Evolutionary conservation across 2,797 vertebrate species (phyloP).

Genomic region (Tiaroga cobitis): DNA sequence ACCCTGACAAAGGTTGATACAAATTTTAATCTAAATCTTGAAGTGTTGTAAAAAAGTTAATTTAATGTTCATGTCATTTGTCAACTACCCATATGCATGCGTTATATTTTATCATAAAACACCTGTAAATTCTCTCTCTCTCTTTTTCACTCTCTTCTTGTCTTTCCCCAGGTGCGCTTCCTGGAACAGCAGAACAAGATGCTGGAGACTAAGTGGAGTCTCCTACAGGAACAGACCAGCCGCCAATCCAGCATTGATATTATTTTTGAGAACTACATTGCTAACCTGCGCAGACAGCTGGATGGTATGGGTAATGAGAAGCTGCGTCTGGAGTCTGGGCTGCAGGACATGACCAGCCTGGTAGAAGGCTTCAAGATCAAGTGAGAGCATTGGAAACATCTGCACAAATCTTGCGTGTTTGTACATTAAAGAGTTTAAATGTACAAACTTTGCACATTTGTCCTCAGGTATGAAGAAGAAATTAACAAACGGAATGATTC

Average conservation of each 20-base stretch:
- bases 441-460: not conserved
- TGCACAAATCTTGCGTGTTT: not conserved
- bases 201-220: conserved; percentile 81
- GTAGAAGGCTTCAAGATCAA: conserved; percentile 79
- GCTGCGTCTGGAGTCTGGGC: conserved; percentile 76
- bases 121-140: not conserved
- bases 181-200: conserved; percentile 85
- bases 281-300: conserved; percentile 77
- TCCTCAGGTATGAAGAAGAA: conserved; percentile 89
- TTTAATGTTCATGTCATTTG: not conserved
- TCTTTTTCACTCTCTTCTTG: conserved; percentile 15
- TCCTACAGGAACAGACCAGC: conserved; percentile 81
- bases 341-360: conserved; percentile 74
- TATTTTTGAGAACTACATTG: conserved; percentile 78
- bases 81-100: not conserved
- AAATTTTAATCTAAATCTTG: too few species aligned
- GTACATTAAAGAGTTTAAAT: not conserved
- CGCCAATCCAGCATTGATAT: conserved; percentile 69
- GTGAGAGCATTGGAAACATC: conserved; percentile 2
- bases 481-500: conserved; percentile 86
- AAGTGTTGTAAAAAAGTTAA: too few species aligned
- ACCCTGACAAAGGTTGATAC: not conserved
- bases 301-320: conserved; percentile 78
- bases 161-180: conserved; percentile 77
- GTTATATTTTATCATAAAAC: not conserved